These are phyloP conservation scores for Phlogophora meticulosa DNA, from an alignment of 2,888 invertebrate genomes.

Conservation along the genomic window DNA sequence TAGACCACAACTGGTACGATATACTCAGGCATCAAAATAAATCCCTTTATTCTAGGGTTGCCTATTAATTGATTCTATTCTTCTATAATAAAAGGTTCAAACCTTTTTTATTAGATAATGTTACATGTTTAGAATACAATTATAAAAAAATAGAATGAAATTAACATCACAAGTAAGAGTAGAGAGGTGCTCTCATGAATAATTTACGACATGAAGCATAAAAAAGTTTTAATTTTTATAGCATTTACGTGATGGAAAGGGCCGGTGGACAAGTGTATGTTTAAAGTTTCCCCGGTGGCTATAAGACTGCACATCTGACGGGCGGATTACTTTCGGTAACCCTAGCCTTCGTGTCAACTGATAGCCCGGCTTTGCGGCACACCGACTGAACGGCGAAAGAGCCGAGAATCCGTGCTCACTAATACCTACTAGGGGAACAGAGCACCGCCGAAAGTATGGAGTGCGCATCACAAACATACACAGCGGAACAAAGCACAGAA, in stretches of 20 bases:
- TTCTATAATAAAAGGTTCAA: conserved; percentile 37
- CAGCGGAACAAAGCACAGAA: conserved; percentile 76
- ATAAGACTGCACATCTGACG: conserved; percentile 57
- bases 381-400: conserved; percentile 83
- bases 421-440: conserved; percentile 83
- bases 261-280: conserved; percentile 49
- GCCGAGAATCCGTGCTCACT: conserved; percentile 82
- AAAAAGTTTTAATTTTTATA: conserved; percentile 73
- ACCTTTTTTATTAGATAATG: conserved; percentile 71
- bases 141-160: conserved; percentile 80
- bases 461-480: conserved; percentile 68
- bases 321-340: conserved; percentile 67
- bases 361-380: conserved; percentile 84
- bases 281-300: conserved; percentile 51
- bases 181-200: conserved; percentile 75
- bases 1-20: conserved; percentile 64
- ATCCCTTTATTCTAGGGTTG: conserved; percentile 54
- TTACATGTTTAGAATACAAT: conserved; percentile 80
- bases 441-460: conserved; percentile 79
- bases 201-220: conserved; percentile 71
- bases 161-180: conserved; percentile 78
- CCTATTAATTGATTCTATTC: conserved; percentile 24
- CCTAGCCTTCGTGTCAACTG: conserved; percentile 79
- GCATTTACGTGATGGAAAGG: conserved; percentile 64
- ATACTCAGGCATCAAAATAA: conserved; percentile 56